Conservation (phyloP, 2,888 invertebrate species). For the Diarsia mendica region DNA sequence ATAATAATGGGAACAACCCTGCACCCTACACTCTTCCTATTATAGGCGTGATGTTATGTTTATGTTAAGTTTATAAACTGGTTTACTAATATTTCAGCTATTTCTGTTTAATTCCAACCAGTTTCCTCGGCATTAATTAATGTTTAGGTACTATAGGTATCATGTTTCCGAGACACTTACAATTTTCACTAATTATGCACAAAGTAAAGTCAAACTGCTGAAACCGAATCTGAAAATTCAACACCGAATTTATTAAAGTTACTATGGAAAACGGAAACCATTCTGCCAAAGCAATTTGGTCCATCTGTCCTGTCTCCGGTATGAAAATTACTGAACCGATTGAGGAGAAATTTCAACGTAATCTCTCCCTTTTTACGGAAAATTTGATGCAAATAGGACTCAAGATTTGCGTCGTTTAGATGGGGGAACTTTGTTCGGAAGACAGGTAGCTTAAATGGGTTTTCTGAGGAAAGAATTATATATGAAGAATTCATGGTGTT, state of each 20-base stretch:
- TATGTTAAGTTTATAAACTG: background rate
- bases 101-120: background rate
- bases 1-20: too few species aligned
- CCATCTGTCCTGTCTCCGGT: slow-evolving; percentile 51
- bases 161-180: background rate
- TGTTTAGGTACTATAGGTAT: background rate
- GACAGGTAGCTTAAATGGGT: slow-evolving; percentile 46
- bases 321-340: slow-evolving; percentile 52
- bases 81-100: background rate
- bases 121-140: too few species aligned
- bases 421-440: slow-evolving; percentile 25
- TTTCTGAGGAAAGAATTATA: slow-evolving; percentile 27
- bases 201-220: slow-evolving; percentile 20
- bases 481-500: slow-evolving; percentile 7
- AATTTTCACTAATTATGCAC: slow-evolving; percentile 12
- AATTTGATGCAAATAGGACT: slow-evolving; percentile 55
- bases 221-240: slow-evolving; percentile 23
- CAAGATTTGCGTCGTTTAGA: slow-evolving; percentile 37
- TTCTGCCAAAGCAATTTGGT: slow-evolving; percentile 49
- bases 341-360: slow-evolving; percentile 50
- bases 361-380: slow-evolving; percentile 49
- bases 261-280: slow-evolving; percentile 30
- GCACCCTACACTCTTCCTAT: too few species aligned
- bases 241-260: slow-evolving; percentile 28
- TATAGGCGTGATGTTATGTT: too few species aligned